A percentile compares a stretch with the other conserved stretches of the same genome.
Conservation (phyloP, 2,797 vertebrate genomes). For the Furcifer pardalis region DNA sequence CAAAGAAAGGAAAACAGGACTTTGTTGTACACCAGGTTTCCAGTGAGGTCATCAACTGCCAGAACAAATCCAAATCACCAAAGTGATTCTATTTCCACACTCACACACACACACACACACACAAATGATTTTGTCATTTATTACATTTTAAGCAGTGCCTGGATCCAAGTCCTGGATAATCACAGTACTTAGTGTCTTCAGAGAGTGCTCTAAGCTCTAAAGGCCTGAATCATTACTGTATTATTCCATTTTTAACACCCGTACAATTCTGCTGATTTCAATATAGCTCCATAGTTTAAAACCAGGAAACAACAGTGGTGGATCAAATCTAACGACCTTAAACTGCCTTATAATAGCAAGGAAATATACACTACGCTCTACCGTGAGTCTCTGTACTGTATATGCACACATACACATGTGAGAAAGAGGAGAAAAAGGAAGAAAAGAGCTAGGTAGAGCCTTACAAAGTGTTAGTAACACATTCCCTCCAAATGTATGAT, state of each 20-base stretch:
- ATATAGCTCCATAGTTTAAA: slow-evolving; percentile 33
- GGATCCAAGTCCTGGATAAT: slow-evolving; percentile 61
- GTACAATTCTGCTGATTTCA: slow-evolving; percentile 56
- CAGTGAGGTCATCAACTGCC: slow-evolving; percentile 21
- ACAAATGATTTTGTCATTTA: neutral
- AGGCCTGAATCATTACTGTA: slow-evolving; percentile 64
- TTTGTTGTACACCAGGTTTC: neutral
- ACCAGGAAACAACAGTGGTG: slow-evolving; percentile 30
- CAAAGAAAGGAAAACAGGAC: neutral
- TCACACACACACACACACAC: too few relatives aligned
- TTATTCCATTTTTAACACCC: slow-evolving; percentile 54
- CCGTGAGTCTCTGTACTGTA: too few relatives aligned
- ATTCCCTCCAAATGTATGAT: too few relatives aligned
- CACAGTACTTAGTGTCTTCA: slow-evolving; percentile 56
- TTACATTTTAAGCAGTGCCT: slow-evolving; percentile 56
- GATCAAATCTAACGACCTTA: slow-evolving; percentile 44
- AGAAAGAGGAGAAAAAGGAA: too few relatives aligned
- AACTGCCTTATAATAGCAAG: slow-evolving; percentile 45
- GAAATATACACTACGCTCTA: neutral
- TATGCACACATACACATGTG: too few relatives aligned
- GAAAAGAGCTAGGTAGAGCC: too few relatives aligned
- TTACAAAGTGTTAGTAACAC: too few relatives aligned
- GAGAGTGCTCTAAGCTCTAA: slow-evolving; percentile 64
- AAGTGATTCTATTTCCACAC: slow-evolving; percentile 22
- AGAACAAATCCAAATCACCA: slow-evolving; percentile 45